Evolutionary conservation across 2,797 vertebrate genomes (phyloP), one percentile per base, ranked within the genome.

Genomic region (Loris lydekkerianus): DNA sequence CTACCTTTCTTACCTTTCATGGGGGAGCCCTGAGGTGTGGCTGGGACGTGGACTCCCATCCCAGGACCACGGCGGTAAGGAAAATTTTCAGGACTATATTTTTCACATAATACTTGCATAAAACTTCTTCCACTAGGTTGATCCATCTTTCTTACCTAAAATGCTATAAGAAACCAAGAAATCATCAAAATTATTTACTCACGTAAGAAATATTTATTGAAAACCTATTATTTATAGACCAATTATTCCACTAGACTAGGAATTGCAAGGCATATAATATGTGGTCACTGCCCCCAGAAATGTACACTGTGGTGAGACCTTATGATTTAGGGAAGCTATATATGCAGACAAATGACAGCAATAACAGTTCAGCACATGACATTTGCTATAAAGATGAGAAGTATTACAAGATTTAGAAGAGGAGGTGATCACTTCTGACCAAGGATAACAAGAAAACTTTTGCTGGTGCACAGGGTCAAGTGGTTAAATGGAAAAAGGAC

Each of bases 81-180:
- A 96, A 99, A 99, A 97, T 99, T 99, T 96, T 99, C 99, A 0
- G 99, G 99, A 98, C 99, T 99, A 97, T 99, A 99, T 97, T 99
- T 99, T 98, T 99, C 99, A 97, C 99, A 99, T 97, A 99, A 98
- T 75, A 99, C 99, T 98, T 99, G 98, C 98, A 99, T 98, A 95
- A 99, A 99, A 98, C 99, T 99, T 97, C 99, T 99, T 88, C 98
- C 99, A 89, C 99, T 99, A 96, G 99, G 99, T 96, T 99, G 98
- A 98, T 99, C 99, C 99, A 99, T 99, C 95, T 97, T 97, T 96
- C 97, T 94, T 98, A 97, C 95, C 98, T 98, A 97, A 97, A 98
- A 98, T 98, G 98, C 98, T 98, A 65, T 0, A 95, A 91, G 80
- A 91, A 86, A 94, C 1, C 69, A 76, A 86, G 76, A 98, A 96